These are phyloP conservation scores for Xylota sylvarum DNA, from an alignment of 2,888 invertebrate genomes.

Conservation along the genomic window DNA sequence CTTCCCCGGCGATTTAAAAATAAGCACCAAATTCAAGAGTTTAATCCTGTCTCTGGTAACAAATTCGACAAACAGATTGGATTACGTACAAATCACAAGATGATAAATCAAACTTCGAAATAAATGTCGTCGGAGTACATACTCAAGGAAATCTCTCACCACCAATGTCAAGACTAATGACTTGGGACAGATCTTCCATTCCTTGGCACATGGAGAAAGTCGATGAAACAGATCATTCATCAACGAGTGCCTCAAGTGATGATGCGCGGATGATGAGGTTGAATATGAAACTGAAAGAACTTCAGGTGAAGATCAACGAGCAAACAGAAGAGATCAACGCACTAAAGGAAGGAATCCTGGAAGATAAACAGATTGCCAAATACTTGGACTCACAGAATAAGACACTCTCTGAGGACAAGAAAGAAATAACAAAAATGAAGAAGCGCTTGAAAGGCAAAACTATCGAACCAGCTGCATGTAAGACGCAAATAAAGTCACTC, in stretches of 20 bases:
- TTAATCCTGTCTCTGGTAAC: constrained; percentile 87
- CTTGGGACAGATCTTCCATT: constrained; percentile 91
- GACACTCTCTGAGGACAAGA: constrained; percentile 85
- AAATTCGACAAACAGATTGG: constrained; percentile 86
- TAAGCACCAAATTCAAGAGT: constrained; percentile 85
- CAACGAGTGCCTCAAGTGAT: constrained; percentile 69
- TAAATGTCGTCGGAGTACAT: constrained; percentile 86
- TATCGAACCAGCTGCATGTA: constrained; percentile 81
- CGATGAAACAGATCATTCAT: constrained; percentile 71
- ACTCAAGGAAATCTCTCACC: constrained; percentile 85
- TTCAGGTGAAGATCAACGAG: constrained; percentile 87
- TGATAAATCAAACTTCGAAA: constrained; percentile 91
- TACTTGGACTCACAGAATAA: constrained; percentile 85
- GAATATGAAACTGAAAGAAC: constrained; percentile 89
- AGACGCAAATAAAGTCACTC: constrained; percentile 83
- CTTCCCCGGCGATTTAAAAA: constrained; percentile 85
- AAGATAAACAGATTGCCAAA: constrained; percentile 83
- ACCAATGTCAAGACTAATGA: constrained; percentile 87
- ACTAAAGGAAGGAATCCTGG: constrained; percentile 85
- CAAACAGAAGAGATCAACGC: constrained; percentile 86
- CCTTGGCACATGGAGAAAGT: constrained; percentile 86
- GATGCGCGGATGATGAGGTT: constrained; percentile 86
- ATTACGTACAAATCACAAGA: constrained; percentile 87
- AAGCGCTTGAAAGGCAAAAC: constrained; percentile 84
- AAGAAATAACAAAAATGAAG: constrained; percentile 86